Base-by-base conservation (phyloP, 2,797 vertebrate genomes). In the Schizopygopsis malacanthus region DNA sequence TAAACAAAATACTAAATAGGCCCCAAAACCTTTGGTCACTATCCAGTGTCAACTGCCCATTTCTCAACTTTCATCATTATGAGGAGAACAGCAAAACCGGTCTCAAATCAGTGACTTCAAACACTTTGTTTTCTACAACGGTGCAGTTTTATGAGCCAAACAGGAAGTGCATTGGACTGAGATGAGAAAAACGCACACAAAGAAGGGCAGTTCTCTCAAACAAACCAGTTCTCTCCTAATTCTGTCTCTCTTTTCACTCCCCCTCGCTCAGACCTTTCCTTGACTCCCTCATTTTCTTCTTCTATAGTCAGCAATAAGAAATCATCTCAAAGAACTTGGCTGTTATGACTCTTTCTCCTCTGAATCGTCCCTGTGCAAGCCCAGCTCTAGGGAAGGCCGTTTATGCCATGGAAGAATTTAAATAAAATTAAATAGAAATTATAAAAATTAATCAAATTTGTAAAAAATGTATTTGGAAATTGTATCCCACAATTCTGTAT, bases 101-200 rank as follows among this genome's bases (percentile, higher is more conserved):
- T 65, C 45, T 85, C 59, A 83, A 63, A 88, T 83, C 61, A 77
- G 76, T 79, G 63, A 83, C 75, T 78, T 85, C 56, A 85, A 82
- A 79, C 39, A 90, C 88, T 89, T 28, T 1, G 16, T 59, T 59
- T 69, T 80, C 72, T 73, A 80, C 85, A 86, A 76, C 61, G 22
- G 28, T 56, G 72, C 84, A 79, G 50, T 79, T 85, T 86, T 87
- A n/a, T 59, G 59, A 73, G 80, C 81, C 92, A 92, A 90, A 93
- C 92, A 92, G 92, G 92, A 94, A 88, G 88, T 47, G 71, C 43
- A 71, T 73, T 85, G 88, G 89, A 90, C 85, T 80, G 89, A 91
- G 65, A 88, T 79, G 87, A 88, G 71, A 88, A 89, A 88, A 82
- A 84, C 83, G 54, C 56, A 54, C 90, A 94, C 92, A 93, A 92